These are phyloP conservation scores for Cheumatopsyche charites DNA, from an alignment of 1,140 invertebrate species.

Conservation along the genomic window DNA sequence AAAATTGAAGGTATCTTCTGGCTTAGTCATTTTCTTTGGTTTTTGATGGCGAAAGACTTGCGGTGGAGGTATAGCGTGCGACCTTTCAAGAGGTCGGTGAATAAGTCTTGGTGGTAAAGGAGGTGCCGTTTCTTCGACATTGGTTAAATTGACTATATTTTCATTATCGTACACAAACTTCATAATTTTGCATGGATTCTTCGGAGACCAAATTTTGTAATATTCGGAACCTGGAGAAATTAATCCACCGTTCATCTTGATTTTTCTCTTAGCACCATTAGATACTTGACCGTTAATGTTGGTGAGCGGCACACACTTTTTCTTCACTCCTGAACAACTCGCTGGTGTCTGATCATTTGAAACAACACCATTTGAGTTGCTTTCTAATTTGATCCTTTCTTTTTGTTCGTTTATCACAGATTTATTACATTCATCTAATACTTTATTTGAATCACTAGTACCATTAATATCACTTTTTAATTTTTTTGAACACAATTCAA, in stretches of 20 bases:
- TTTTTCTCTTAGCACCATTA: slow-evolving; percentile 60
- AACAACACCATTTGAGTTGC: slow-evolving; percentile 2
- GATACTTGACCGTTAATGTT: slow-evolving; percentile 55
- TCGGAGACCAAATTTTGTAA: slow-evolving; percentile 67
- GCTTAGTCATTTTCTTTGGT: slow-evolving; percentile 64
- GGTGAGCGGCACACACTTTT: slow-evolving; percentile 58
- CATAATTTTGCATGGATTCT: slow-evolving; percentile 63
- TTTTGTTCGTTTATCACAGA: slow-evolving; percentile 48
- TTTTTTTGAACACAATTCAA: slow-evolving; percentile 33
- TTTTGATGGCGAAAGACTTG: slow-evolving; percentile 65
- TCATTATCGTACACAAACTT: slow-evolving; percentile 63
- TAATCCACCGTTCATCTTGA: slow-evolving; percentile 56
- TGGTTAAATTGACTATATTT: slow-evolving; percentile 58
- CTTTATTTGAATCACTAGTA: slow-evolving; percentile 33
- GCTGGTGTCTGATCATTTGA: slow-evolving; percentile 19
- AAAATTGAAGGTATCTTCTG: slow-evolving; percentile 77
- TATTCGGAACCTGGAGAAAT: slow-evolving; percentile 65
- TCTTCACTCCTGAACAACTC: slow-evolving; percentile 55
- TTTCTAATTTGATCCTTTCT: slow-evolving; percentile 3
- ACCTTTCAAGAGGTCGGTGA: slow-evolving; percentile 69
- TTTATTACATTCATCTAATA: slow-evolving; percentile 41
- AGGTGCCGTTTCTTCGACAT: slow-evolving; percentile 58
- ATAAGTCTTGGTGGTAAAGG: slow-evolving; percentile 59
- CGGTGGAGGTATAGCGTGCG: slow-evolving; percentile 63
- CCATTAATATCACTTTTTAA: slow-evolving; percentile 24